These are phyloP conservation scores for Nephotettix cincticeps DNA, from an alignment of 1,140 invertebrate species.

Conservation along the genomic window DNA sequence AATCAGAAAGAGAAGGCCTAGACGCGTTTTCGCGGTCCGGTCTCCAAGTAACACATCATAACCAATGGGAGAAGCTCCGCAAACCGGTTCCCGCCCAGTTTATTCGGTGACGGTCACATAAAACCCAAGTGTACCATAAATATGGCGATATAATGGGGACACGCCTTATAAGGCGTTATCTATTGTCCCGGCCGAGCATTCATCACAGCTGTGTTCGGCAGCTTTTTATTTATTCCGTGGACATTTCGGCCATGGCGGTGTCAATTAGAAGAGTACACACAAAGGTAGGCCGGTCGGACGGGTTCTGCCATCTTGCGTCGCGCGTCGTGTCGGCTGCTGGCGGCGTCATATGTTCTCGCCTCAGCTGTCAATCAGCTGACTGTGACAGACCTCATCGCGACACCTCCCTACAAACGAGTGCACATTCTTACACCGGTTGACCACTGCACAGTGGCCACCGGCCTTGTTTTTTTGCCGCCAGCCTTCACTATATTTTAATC, in stretches of 20 bases:
- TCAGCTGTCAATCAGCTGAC: slow-evolving; percentile 17
- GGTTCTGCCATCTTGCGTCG: no score
- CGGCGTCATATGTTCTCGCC: slow-evolving; percentile 10
- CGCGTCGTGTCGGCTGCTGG: background rate
- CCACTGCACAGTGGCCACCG: no score
- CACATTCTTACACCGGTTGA: background rate
- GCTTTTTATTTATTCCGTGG: slow-evolving; percentile 9
- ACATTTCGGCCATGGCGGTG: slow-evolving; percentile 14
- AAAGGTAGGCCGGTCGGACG: no score
- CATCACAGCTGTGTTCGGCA: background rate
- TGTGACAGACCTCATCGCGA: background rate
- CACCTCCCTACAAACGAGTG: slow-evolving; percentile 9
- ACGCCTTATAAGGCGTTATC: slow-evolving; percentile 4
- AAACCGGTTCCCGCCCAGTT: background rate
- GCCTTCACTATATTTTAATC: no score
- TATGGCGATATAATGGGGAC: background rate
- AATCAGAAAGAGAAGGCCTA: no score
- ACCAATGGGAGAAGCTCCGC: background rate
- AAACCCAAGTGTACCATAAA: background rate
- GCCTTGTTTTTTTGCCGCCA: background rate
- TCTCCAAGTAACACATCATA: slow-evolving; percentile 11
- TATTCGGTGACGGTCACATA: background rate
- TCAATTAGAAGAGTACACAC: background rate
- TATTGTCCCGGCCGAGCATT: background rate
- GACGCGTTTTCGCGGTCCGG: no score